Evolutionary conservation across 2,888 invertebrate species (phyloP), one percentile per base, ranked within the genome.

Genomic region (Meteorus cinctellus): DNA sequence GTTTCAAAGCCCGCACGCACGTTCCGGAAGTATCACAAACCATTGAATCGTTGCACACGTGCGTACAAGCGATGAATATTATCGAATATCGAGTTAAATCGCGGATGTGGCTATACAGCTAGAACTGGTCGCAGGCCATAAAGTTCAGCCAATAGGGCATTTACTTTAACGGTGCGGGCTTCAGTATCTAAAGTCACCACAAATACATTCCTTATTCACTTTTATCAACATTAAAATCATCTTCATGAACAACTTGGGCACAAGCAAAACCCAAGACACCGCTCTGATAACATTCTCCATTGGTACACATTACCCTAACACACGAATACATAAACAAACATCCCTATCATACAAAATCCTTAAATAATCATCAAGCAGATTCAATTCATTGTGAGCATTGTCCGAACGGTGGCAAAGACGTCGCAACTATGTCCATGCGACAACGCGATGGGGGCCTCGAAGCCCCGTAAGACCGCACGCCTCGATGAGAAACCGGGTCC

Each of bases 401-500:
- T 48, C 41, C 41, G 41, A 12, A 48, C n/a, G 16, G 48, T 48
- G 48, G 48, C 48, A 48, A 48, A 48, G 3, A 48, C n/a, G 16
- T 48, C n/a, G 48, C 48, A 16, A 48, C 16, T 41, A 14, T 10
- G 48, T 45, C 8, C 16, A 16, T 48, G 4, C 14, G 48, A 48
- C 48, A 48, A 48, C 51, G 31, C 73, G 71, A 72, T 63, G 51
- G 55, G 45, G 63, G 62, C 48, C 4, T 72, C 14, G 48, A 48
- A 48, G n/a, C 16, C 48, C 74, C 70, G 36, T 63, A 66, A 45
- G 55, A 63, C 69, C 69, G 70, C 36, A 59, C 65, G 45, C 27
- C 55, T 80, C 81, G 79, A 82, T 84, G 85, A 86, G 84, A 84
- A 55, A 55, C 8, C 55, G 8, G 8, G 19, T n/a, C 19, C 4